These are phyloP conservation scores for Drosophila virilis DNA, from an alignment of 1,140 invertebrate species.

Conservation along the genomic window DNA sequence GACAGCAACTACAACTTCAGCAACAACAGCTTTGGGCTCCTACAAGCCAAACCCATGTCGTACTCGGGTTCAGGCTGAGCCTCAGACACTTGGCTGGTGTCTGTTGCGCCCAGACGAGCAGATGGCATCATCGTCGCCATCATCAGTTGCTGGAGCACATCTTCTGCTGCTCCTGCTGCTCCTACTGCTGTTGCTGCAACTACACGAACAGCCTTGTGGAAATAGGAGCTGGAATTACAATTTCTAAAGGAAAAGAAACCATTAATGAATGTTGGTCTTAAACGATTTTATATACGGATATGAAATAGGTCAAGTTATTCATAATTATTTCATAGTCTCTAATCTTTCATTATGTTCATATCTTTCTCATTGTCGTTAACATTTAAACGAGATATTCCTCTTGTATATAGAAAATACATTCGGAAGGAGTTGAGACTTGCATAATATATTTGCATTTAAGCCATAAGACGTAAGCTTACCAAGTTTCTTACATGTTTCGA, in stretches of 20 bases:
- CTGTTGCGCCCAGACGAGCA: conserved; percentile 28
- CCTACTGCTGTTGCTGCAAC: conserved; percentile 14
- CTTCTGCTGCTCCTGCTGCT: conserved; percentile 21
- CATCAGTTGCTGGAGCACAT: conserved; percentile 42
- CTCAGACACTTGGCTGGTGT: conserved; percentile 33
- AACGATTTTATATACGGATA: no score
- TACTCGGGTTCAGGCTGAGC: conserved; percentile 5
- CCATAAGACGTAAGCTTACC: no score
- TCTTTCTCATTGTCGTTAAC: no score
- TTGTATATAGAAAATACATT: no score
- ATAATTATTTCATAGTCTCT: no score
- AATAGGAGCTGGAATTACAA: background rate
- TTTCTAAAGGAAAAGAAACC: no score
- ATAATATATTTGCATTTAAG: no score
- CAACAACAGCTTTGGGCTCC: conserved; percentile 2
- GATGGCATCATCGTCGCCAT: conserved; percentile 65
- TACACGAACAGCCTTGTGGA: conserved; percentile 19
- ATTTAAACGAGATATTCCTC: no score
- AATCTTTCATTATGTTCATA: no score
- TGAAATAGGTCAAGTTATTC: no score
- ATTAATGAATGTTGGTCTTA: no score
- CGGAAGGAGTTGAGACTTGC: no score
- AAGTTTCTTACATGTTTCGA: background rate
- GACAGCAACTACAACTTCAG: conserved; percentile 9
- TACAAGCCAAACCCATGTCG: conserved; percentile 40